Base-by-base conservation (phyloP, 2,888 invertebrate genomes). In the Nasonovia ribisnigri region DNA sequence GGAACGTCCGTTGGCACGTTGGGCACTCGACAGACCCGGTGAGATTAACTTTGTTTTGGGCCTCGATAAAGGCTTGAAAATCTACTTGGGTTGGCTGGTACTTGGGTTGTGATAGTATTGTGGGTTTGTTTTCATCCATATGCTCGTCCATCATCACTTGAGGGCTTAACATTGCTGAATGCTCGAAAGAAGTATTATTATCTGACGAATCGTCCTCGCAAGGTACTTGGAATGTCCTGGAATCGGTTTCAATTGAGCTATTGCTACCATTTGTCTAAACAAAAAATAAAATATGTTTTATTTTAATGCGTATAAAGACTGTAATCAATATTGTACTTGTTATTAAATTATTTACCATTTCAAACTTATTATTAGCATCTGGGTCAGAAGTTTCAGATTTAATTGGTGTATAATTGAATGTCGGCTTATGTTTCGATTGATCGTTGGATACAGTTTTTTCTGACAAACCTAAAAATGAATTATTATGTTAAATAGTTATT, bases 1-100 rank as follows among this genome's bases (percentile, higher is more conserved):
- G 93, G 67, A 95, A 95, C 16, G 94, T 92, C 16, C 94, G 94
- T 86, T 94, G 95, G 60, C 95, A 95, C 57, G 94, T 94, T 4
- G 94, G 94, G 51, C 95, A 95, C 42, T 92, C 93, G 26, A 91
- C 94, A 6, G 91, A 46, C 13, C 88, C 94, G 4, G 90, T 54
- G 29, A 92, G 77, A 88, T 36, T 88, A 29, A 90, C 92, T 77
- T 94, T 90, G 43, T 84, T 86, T 48, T 93, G 93, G 16, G 93
- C 89, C 54, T 90, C 90, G 5, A 86, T 48, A 29, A 93, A 90
- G 24, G 93, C 90, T 60, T 92, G 93, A 54, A 94, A 93, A 26
- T 94, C 91, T 24, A 93, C 87, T 51, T 94, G 94, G n/a, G 86
- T 51, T 29, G 93, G 90, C 1, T 93, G 93, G 24, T 93, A 93